These are phyloP conservation scores for Lacerta viridis DNA, from an alignment of 2,797 vertebrate genomes.

Conservation along the genomic window DNA sequence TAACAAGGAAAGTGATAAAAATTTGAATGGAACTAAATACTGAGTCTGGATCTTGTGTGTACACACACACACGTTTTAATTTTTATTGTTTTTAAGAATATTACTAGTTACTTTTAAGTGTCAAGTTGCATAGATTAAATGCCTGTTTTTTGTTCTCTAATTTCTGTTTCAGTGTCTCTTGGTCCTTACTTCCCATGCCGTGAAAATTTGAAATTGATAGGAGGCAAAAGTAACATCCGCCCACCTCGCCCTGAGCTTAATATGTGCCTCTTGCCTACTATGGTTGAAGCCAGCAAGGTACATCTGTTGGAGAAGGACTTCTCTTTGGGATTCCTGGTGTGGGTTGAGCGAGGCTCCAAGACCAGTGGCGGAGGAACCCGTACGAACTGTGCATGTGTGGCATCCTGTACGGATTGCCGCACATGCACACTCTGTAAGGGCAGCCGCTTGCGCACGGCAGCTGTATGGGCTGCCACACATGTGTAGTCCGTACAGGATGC, in stretches of 20 bases:
- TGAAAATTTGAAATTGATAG: conserved; percentile 99
- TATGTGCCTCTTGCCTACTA: conserved; percentile 98
- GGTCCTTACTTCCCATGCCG: conserved; percentile 98
- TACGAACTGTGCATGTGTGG: no score
- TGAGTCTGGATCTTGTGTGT: background rate
- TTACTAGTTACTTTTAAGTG: conserved; percentile 47
- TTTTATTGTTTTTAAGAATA: background rate
- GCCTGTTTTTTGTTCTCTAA: conserved; percentile 59
- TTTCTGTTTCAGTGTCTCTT: conserved; percentile 92
- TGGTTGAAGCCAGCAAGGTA: conserved; percentile 99
- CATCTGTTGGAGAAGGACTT: conserved; percentile 43
- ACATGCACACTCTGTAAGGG: no score
- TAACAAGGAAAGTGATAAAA: background rate
- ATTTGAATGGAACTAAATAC: no score
- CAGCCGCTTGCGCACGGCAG: no score
- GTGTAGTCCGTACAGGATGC: no score
- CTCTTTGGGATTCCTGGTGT: background rate
- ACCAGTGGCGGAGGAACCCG: no score
- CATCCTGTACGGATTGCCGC: no score
- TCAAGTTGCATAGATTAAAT: conserved; percentile 64
- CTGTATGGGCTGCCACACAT: no score
- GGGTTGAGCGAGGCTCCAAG: background rate
- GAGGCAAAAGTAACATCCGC: conserved; percentile 97
- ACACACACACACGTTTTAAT: background rate
- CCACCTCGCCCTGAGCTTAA: conserved; percentile 97